A percentile compares a stretch with the other conserved stretches of the same genome.
Evolutionary conservation across 2,888 invertebrate genomes (phyloP).

Genomic region (Melinaea menophilus): DNA sequence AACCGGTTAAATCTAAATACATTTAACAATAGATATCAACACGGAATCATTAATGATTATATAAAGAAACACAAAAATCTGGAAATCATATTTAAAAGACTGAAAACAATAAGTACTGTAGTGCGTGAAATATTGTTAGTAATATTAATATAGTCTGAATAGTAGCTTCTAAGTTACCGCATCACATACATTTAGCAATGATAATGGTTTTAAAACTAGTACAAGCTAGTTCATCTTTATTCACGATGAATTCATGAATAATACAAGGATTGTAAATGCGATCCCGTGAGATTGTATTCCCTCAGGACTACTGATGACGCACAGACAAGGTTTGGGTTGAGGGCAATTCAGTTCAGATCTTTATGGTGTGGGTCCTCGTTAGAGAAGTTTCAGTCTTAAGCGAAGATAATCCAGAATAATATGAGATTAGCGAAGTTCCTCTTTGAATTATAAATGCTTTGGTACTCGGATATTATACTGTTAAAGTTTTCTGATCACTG

Average conservation of each 20-base stretch:
- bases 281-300: slow-evolving; percentile 43
- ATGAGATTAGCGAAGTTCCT: slow-evolving; percentile 50
- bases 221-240: slow-evolving; percentile 65
- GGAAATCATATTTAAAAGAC: too few species aligned
- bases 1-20: too few species aligned
- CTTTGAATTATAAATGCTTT: slow-evolving; percentile 30
- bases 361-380: slow-evolving; percentile 43
- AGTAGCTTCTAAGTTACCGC: background rate
- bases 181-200: slow-evolving; percentile 32
- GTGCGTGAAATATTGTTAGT: background rate
- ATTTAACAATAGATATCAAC: too few species aligned
- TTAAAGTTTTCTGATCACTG: slow-evolving; percentile 8
- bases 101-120: background rate
- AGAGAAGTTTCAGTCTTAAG: slow-evolving; percentile 52
- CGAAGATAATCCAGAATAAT: slow-evolving; percentile 53
- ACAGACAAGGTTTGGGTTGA: slow-evolving; percentile 36
- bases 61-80: too few species aligned
- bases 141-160: background rate
- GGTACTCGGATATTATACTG: slow-evolving; percentile 13
- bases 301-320: slow-evolving; percentile 58
- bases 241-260: slow-evolving; percentile 69
- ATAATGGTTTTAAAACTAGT: slow-evolving; percentile 49
- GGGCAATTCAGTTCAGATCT: slow-evolving; percentile 59
- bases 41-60: too few species aligned
- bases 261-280: slow-evolving; percentile 64